Conservation (phyloP, 2,888 invertebrate species). For the Drosophila cracens region DNA sequence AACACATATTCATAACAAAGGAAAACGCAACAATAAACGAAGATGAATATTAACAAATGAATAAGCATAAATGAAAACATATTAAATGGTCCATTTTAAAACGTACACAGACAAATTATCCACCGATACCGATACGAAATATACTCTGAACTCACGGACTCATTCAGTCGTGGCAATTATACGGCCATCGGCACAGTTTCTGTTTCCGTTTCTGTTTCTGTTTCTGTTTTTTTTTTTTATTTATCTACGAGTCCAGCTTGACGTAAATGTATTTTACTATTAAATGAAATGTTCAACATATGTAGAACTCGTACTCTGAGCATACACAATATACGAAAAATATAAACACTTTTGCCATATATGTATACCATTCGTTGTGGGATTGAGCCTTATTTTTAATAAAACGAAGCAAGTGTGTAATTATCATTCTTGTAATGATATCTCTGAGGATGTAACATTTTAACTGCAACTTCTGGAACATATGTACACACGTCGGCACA, state of each 20-base stretch:
- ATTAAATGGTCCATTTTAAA: constrained; percentile 75
- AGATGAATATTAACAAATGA: constrained; percentile 56
- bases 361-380: constrained; percentile 49
- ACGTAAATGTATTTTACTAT: constrained; percentile 57
- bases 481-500: constrained; percentile 9
- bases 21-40: constrained; percentile 49
- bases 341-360: constrained; percentile 23
- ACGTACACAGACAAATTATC: constrained; percentile 71
- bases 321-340: constrained; percentile 1
- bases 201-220: constrained; percentile 1
- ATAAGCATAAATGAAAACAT: constrained; percentile 46
- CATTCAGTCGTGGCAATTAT: constrained; percentile 47
- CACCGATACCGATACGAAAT: constrained; percentile 68
- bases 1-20: constrained; percentile 36
- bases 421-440: constrained; percentile 34
- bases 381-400: constrained; percentile 56
- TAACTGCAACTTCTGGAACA: constrained; percentile 18
- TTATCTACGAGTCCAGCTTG: not conserved
- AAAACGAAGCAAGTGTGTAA: constrained; percentile 31
- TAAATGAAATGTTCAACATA: constrained; percentile 46
- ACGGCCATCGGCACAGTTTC: constrained; percentile 45
- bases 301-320: constrained; percentile 4
- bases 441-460: constrained; percentile 9
- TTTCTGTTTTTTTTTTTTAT: not conserved
- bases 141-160: constrained; percentile 33